Base-by-base conservation (phyloP, 2,797 vertebrate species). In the Trachurus trachurus region DNA sequence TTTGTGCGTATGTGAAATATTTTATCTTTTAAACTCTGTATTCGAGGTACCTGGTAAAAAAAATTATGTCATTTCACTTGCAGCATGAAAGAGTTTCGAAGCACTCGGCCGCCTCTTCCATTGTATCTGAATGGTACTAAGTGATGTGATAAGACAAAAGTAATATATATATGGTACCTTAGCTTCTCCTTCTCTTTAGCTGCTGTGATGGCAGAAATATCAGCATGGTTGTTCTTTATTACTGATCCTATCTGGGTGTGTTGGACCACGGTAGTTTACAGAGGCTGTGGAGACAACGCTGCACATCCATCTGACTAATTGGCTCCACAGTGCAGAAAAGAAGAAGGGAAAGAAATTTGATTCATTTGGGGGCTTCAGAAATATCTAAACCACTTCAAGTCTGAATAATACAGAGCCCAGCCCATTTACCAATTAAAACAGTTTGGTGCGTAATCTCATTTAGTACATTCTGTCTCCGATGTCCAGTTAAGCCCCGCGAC, bases 291-390 rank as follows among this genome's bases (percentile, higher is more conserved):
- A 88, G 83, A 90, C 89, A 88, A 88, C 78, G 16, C 86, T 26
- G 73, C 83, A 84, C 89, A 92, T 93, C 88, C 83, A 92, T 94
- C 88, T 83, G 80, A 88, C 91, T 92, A 92, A 93, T 91, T 93
- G 87, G 87, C 85, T 85, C 65, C 68, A 86, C 81, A 73, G 58
- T 79, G 60, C 72, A 83, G 67, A 67, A 26, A 26, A 26, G 26
- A 74, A 40, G 62, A 78, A 59, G 16, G 29, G 40, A 69, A 74
- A 73, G 50, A 74, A 52, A 52, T 82, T 72, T 79, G 87, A 93
- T 91, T 86, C 81, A 88, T 87, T 17, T n/a, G n/a, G 26, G 53
- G 13, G 44, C 66, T 70, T 83, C 69, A 73, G 83, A 87, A 82
- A 85, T 68, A 86, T 84, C 58, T 81, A 59, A 83, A 26, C 62